These are phyloP conservation scores for Chrysomela aeneicollis DNA, from an alignment of 2,888 invertebrate species.

Conservation along the genomic window DNA sequence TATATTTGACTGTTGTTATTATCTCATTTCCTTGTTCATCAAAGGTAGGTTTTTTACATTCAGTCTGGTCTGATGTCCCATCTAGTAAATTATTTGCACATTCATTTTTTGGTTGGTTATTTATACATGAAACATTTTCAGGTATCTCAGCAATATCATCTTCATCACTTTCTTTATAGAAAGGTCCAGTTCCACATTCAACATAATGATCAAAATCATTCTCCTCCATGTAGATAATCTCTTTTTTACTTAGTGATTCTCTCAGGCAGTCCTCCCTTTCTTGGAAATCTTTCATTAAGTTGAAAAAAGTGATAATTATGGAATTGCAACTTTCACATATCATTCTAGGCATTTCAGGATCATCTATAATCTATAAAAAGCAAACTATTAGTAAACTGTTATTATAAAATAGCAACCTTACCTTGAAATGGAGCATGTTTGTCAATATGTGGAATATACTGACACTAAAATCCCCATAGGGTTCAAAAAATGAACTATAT, in stretches of 20 bases:
- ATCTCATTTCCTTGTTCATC: slow-evolving; percentile 29
- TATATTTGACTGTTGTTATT: slow-evolving; percentile 28
- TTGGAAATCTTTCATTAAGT: slow-evolving; percentile 25
- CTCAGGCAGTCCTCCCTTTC: slow-evolving; percentile 14
- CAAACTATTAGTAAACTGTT: not conserved
- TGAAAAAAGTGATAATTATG: slow-evolving; percentile 26
- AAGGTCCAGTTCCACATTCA: slow-evolving; percentile 28
- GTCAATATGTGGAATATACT: not conserved
- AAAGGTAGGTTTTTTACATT: slow-evolving; percentile 18
- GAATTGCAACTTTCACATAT: slow-evolving; percentile 30
- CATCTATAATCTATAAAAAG: slow-evolving; percentile 27
- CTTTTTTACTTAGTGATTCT: slow-evolving; percentile 21
- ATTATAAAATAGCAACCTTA: slow-evolving; percentile 11
- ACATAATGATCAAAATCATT: slow-evolving; percentile 31
- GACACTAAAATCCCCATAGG: not conserved
- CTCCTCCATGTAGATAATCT: slow-evolving; percentile 30
- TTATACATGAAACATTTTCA: not conserved
- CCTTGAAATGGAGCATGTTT: slow-evolving; percentile 17
- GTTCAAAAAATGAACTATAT: slow-evolving; percentile 24
- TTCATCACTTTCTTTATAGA: slow-evolving; percentile 21
- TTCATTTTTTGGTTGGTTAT: not conserved
- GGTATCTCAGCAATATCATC: not conserved
- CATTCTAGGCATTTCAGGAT: slow-evolving; percentile 15
- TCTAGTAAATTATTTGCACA: slow-evolving; percentile 3
- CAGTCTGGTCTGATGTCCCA: slow-evolving; percentile 14